Conservation (phyloP, 2,888 invertebrate genomes). For the Apodemia hepburni region DNA sequence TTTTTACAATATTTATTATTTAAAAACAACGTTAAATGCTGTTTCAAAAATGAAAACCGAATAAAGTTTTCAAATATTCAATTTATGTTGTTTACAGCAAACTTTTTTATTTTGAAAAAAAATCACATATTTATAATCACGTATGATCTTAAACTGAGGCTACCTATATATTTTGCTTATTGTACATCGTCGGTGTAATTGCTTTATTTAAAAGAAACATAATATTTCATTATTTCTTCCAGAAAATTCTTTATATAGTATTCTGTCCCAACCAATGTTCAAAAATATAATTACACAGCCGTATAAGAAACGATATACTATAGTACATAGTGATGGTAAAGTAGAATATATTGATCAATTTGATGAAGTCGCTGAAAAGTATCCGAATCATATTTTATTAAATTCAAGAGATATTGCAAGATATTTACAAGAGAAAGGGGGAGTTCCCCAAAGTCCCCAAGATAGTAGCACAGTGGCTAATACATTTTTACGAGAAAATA, state of each 20-base stretch:
- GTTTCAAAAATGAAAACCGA: too few relatives aligned
- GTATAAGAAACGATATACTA: constrained; percentile 30
- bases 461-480: constrained; percentile 32
- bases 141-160: too few relatives aligned
- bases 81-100: too few relatives aligned
- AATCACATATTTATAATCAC: too few relatives aligned
- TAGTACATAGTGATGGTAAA: constrained; percentile 47
- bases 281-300: neutral
- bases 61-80: too few relatives aligned
- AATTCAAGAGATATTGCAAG: constrained; percentile 36
- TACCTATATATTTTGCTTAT: too few relatives aligned
- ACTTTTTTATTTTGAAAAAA: too few relatives aligned
- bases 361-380: constrained; percentile 33
- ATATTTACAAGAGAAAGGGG: constrained; percentile 42
- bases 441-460: constrained; percentile 35
- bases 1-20: too few relatives aligned
- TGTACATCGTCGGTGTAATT: too few relatives aligned
- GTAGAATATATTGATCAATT: constrained; percentile 44
- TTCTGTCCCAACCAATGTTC: neutral
- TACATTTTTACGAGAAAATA: neutral
- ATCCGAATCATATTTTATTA: constrained; percentile 36
- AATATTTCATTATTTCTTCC: too few relatives aligned
- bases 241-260: neutral
- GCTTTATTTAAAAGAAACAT: too few relatives aligned
- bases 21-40: too few relatives aligned